Base-by-base conservation (phyloP, 2,797 vertebrate species). In the Columba guinea region DNA sequence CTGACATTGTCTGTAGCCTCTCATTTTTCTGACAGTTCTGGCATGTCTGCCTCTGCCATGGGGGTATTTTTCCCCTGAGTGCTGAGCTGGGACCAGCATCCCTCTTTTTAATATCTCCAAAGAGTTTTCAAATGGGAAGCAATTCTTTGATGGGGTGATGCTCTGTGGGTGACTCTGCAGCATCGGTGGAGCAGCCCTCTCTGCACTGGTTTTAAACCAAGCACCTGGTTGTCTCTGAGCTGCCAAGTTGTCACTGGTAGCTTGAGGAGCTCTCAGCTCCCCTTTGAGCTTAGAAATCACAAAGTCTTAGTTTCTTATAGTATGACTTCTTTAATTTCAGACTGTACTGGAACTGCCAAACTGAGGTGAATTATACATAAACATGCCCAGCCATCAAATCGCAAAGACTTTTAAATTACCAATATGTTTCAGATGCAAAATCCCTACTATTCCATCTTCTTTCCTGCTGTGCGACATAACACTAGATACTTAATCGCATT, bases 81-180 rank as follows among this genome's bases (percentile, higher is more conserved):
- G 35, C 35, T 81, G 60, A 82, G n/a, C 35, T 81, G 63, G 37
- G 30, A 71, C n/a, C 52, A 63, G 35, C n/a, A 28, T 28, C 21
- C 12, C 4, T 26, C 23, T 46, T 35, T 35, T 21, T 21, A 56
- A 53, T 27, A 39, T 35, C 18, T 24, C 52, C 52, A 67, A 7
- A 44, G 64, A 60, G 13, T 32, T 55, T 59, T 75, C 46, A 23
- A 41, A 73, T 3, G 23, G 56, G 39, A 65, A 18, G 28, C 56
- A 59, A 26, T 11, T 49, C n/a, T 9, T 19, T 27, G 27, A 1
- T 14, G 49, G 28, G 39, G 9, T 0, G 0, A 1, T 19, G 79
- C 23, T 85, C 39, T 73, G 65, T 0, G 0, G 11, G 52, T 82
- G 80, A 51, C 39, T 23, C 44, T 6, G 34, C 39, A 84, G 37